Conservation (phyloP, 2,797 vertebrate species). For the Mycteria americana region DNA sequence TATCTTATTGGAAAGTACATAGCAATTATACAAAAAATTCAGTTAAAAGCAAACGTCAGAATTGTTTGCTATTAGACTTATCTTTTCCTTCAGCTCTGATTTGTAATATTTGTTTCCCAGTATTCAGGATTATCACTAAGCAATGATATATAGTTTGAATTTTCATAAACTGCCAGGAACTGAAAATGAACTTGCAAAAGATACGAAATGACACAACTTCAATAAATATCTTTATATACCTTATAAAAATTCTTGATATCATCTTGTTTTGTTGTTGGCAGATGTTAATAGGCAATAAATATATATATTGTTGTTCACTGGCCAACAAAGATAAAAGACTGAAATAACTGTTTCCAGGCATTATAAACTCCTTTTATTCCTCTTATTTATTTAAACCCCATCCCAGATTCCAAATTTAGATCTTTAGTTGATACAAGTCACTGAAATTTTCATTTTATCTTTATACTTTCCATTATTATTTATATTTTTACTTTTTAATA, state of each 20-base stretch:
- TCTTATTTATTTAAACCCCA: neutral
- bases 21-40: conserved; percentile 17
- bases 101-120: conserved; percentile 44
- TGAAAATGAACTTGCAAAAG: conserved; percentile 62
- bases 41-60: conserved; percentile 32
- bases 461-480: neutral
- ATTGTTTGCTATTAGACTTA: conserved; percentile 29
- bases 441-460: neutral
- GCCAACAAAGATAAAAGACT: conserved; percentile 10
- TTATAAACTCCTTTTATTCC: conserved; percentile 33
- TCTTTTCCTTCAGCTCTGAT: conserved; percentile 10
- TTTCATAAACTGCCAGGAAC: conserved; percentile 25
- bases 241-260: neutral
- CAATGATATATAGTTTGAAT: conserved; percentile 5
- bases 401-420: neutral
- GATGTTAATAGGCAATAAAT: conserved; percentile 9
- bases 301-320: conserved; percentile 14
- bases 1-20: conserved; percentile 28
- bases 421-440: neutral
- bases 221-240: neutral
- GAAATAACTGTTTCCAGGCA: conserved; percentile 41
- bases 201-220: neutral
- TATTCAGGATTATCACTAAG: conserved; percentile 27
- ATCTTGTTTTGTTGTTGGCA: conserved; percentile 26
- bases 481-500: neutral